phyloP scores from a whole-genome alignment of 2,888 invertebrate genomes.

The Sarcophaga rosellei region DNA sequence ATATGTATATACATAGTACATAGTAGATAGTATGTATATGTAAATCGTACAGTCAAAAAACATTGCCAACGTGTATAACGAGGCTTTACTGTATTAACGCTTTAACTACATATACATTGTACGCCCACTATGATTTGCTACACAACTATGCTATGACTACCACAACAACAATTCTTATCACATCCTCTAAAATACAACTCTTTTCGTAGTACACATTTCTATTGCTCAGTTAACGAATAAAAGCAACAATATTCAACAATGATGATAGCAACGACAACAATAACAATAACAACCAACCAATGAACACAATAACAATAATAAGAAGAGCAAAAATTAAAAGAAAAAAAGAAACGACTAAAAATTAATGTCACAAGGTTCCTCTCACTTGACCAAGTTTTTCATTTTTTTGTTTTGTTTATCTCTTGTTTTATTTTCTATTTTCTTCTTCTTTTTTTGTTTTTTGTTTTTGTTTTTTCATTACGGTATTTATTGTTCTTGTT shows the following conservation, averaged over 20 bases:
- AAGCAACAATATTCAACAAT: not conserved
- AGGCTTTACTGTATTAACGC: not conserved
- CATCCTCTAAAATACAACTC: too few relatives aligned
- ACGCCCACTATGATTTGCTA: slow-evolving; percentile 11
- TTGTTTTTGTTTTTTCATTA: slow-evolving; percentile 6
- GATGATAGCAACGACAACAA: not conserved
- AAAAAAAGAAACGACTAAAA: slow-evolving; percentile 42
- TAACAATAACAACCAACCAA: slow-evolving; percentile 55
- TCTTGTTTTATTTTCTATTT: slow-evolving; percentile 28
- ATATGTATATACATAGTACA: too few relatives aligned
- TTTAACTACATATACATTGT: slow-evolving; percentile 1
- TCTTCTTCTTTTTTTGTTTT: not conserved
- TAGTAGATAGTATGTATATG: too few relatives aligned
- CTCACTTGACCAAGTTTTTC: slow-evolving; percentile 72
- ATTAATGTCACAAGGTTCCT: slow-evolving; percentile 73
- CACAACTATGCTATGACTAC: too few relatives aligned
- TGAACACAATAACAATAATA: slow-evolving; percentile 25
- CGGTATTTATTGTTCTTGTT: slow-evolving; percentile 7
- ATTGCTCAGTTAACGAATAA: not conserved
- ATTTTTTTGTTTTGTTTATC: slow-evolving; percentile 27
- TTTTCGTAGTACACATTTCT: too few relatives aligned
- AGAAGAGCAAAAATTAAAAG: slow-evolving; percentile 30
- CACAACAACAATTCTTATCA: too few relatives aligned
- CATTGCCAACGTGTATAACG: too few relatives aligned
- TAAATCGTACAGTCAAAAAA: too few relatives aligned